Percentiles rank a stretch among this genome's conserved stretches.
phyloP scores from a whole-genome alignment of 2,888 invertebrate genomes.

The Pristionchus fissidentatus region DNA sequence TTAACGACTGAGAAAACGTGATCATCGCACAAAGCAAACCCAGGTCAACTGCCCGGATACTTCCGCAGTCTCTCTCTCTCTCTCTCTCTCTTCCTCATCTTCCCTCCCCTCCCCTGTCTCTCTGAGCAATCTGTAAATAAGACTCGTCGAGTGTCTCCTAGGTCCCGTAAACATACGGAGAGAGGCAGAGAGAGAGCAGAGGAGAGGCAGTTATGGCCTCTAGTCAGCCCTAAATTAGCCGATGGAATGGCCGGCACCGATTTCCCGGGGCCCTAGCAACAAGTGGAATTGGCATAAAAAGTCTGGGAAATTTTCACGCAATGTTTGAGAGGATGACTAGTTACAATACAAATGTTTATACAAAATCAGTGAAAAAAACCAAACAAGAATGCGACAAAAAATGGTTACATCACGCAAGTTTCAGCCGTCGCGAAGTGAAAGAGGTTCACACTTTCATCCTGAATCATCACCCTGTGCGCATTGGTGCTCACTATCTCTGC shows the following conservation, averaged over 20 bases:
- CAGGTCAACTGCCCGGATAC: conserved; percentile 34
- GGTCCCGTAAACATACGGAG: conserved; percentile 29
- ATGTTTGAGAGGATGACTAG: no score
- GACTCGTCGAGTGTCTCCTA: conserved; percentile 2
- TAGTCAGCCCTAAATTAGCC: no score
- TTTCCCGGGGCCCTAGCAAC: no score
- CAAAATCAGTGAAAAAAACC: no score
- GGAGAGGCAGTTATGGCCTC: no score
- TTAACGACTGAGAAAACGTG: neutral
- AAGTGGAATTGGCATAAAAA: no score
- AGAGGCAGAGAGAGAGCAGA: neutral
- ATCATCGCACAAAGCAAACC: neutral
- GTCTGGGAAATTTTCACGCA: no score
- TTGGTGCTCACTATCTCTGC: neutral
- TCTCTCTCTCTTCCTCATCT: conserved; percentile 34
- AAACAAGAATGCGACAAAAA: no score
- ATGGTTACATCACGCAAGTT: no score
- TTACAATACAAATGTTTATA: no score
- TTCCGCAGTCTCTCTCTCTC: conserved; percentile 38
- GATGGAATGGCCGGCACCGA: no score
- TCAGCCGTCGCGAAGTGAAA: no score
- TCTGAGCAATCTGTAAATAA: conserved; percentile 8
- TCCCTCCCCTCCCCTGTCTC: neutral
- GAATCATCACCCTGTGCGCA: neutral
- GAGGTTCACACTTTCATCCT: conserved; percentile 27